Evolutionary conservation across 2,113 vertebrate species (phyloP).

Genomic region (Colius striatus): DNA sequence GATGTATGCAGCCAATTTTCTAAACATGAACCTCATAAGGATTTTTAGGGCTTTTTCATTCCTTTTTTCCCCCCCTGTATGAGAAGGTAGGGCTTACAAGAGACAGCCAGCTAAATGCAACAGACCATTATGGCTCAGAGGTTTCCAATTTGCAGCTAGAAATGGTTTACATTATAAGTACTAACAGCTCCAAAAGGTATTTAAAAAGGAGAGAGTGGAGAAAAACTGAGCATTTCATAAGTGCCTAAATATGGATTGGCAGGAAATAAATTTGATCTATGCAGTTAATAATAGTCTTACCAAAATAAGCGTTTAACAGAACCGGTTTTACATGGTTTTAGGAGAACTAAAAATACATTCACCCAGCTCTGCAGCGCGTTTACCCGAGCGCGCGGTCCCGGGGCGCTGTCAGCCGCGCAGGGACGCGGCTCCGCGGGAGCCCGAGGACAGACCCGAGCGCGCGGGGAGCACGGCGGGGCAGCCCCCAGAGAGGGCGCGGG

Average conservation of each 20-base stretch:
- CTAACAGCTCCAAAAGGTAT: slow-evolving; percentile 32
- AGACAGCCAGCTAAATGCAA: background rate
- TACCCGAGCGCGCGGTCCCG: background rate
- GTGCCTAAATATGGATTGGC: slow-evolving; percentile 5
- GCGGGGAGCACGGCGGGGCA: background rate
- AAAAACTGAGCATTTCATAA: background rate
- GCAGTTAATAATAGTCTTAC: background rate
- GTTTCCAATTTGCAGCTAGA: slow-evolving; percentile 29
- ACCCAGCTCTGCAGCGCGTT: background rate
- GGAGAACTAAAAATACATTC: background rate
- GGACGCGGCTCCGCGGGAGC: background rate
- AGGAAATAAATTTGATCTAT: background rate
- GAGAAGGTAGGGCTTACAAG: background rate
- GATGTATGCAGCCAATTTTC: slow-evolving; percentile 1
- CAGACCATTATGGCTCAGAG: slow-evolving; percentile 6
- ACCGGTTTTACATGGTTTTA: background rate
- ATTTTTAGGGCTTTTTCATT: background rate
- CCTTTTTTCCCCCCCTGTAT: background rate
- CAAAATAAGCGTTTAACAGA: background rate
- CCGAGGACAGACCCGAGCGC: background rate
- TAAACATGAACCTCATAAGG: slow-evolving; percentile 23
- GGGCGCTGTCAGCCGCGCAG: background rate
- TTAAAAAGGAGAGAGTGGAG: background rate
- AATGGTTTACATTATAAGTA: slow-evolving; percentile 14
- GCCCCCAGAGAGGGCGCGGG: too few relatives aligned